Base-by-base conservation (phyloP, 2,113 vertebrate genomes). In the Rhinoderma darwinii region DNA sequence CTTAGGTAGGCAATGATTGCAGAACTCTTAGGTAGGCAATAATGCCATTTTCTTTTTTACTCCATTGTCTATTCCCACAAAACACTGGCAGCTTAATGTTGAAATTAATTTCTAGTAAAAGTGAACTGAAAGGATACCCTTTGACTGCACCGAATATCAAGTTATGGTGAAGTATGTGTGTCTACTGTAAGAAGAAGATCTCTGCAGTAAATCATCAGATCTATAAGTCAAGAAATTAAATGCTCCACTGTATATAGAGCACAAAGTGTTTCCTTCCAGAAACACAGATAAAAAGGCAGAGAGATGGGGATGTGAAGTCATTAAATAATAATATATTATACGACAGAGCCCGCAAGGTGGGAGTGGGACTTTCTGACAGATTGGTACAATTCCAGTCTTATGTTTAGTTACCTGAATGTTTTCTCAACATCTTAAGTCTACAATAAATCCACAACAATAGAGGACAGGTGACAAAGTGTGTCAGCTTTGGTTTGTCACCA, bases 401-500 rank as follows among this genome's bases (percentile, higher is more conserved):
- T 15, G 41, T 70, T 35, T 8, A 37, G 81, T 72, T 43, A 39
- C 43, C 14, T 54, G 47, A 56, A 54, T 75, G n/a, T 56, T 39
- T 84, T 56, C 47, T 37, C 50, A 20, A 39, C n/a, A 25, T 73
- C 22, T 32, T 56, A 41, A 17, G 35, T 37, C 35, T 32, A 61
- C 72, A 43, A 25, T 61, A 43, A 43, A 84, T 59, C 30, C 27
- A 20, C n/a, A 41, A 56, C 74, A 32, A 54, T 30, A 43, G 41
- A 77, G 41, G 74, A 35, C 73, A 75, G 41, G 50, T 47, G 37
- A 54, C 70, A 75, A 18, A 25, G 35, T 51, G 70, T 68, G 72
- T 76, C 83, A 63, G 73, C 27, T 84, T 77, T 61, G 54, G 10
- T 80, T 66, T 79, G 61, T 56, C 84, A 81, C n/a, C 63, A 59